These are phyloP conservation scores for Papilio machaon DNA, from an alignment of 1,140 invertebrate genomes.

Conservation along the genomic window DNA sequence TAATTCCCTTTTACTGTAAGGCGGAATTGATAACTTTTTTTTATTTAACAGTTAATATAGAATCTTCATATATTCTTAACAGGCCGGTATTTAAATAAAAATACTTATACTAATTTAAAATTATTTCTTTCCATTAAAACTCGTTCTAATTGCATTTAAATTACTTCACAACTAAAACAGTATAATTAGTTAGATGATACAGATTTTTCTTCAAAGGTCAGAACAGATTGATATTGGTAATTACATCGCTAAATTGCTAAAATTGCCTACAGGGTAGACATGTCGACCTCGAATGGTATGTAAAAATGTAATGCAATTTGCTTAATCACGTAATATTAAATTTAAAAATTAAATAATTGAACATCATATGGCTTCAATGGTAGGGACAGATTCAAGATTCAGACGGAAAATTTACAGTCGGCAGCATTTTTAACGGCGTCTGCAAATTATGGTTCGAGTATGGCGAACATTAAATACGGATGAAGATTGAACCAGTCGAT, in stretches of 20 bases:
- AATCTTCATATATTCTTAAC: background rate
- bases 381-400: too few relatives aligned
- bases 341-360: background rate
- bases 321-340: background rate
- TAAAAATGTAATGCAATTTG: background rate
- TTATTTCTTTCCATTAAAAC: background rate
- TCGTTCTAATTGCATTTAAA: conserved; percentile 10
- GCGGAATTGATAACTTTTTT: background rate
- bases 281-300: background rate
- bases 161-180: background rate
- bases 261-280: conserved; percentile 5
- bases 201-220: conserved; percentile 29
- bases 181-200: conserved; percentile 24
- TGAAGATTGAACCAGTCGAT: too few relatives aligned
- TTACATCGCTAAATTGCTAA: conserved; percentile 17
- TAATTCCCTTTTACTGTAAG: background rate
- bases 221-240: conserved; percentile 27
- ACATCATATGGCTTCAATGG: too few relatives aligned
- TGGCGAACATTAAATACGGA: too few relatives aligned
- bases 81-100: background rate
- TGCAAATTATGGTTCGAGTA: too few relatives aligned
- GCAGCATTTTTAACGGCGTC: too few relatives aligned
- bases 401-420: too few relatives aligned
- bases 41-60: background rate
- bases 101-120: conserved; percentile 2